phyloP scores from a whole-genome alignment of 2,113 vertebrate species.

The Bettongia penicillata region DNA sequence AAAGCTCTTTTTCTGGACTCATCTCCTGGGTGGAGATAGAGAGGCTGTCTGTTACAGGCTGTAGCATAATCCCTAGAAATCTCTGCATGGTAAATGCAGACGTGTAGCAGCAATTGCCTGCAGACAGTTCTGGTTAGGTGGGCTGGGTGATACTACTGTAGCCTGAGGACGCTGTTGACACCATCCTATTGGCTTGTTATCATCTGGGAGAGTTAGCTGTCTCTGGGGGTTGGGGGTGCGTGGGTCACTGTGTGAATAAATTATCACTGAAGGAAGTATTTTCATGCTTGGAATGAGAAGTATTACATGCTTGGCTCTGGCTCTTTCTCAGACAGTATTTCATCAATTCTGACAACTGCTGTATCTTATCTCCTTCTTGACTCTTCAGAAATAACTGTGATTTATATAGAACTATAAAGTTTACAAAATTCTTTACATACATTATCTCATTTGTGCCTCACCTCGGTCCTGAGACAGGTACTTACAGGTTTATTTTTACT shows the following conservation, averaged over 20 bases:
- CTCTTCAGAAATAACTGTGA: background rate
- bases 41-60: background rate
- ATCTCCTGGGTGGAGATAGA: background rate
- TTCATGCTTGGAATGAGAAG: too few species aligned
- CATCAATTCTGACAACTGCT: background rate
- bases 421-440: background rate
- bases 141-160: conserved; percentile 11
- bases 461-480: background rate
- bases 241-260: conserved; percentile 31
- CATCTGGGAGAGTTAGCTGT: background rate
- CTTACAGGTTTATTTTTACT: background rate
- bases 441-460: background rate
- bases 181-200: conserved; percentile 12
- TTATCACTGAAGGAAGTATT: too few species aligned
- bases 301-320: background rate
- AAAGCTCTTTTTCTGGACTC: background rate
- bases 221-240: background rate
- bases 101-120: background rate
- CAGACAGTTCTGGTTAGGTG: conserved; percentile 31
- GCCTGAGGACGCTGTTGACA: conserved; percentile 12
- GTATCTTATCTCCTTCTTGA: background rate
- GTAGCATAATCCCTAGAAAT: background rate
- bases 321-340: background rate
- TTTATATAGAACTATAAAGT: background rate
- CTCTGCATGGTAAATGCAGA: background rate